phyloP scores from a whole-genome alignment of 2,113 vertebrate genomes.

The Galemys pyrenaicus region DNA sequence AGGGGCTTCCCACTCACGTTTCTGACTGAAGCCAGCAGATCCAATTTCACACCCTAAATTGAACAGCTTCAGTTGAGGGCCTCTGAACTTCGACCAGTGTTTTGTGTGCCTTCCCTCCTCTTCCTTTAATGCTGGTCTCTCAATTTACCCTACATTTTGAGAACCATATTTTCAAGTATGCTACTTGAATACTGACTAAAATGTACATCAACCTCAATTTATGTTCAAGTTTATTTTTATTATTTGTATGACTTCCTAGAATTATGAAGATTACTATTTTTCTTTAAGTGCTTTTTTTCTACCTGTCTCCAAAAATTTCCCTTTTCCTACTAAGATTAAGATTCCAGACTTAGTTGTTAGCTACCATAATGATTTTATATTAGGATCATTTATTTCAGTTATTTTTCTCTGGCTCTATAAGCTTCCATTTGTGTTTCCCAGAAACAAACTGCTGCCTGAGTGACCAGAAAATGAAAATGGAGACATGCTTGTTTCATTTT shows the following conservation, averaged over 20 bases:
- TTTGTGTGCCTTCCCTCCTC: background rate
- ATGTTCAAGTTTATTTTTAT: background rate
- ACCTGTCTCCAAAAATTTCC: background rate
- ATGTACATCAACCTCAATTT: background rate
- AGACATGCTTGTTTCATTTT: background rate
- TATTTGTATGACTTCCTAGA: background rate
- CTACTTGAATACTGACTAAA: background rate
- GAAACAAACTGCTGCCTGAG: background rate
- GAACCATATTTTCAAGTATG: background rate
- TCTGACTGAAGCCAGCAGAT: background rate
- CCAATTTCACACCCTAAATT: background rate
- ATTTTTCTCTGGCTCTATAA: background rate
- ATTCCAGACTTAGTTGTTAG: background rate
- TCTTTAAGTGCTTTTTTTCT: background rate
- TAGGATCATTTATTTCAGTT: background rate
- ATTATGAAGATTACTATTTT: background rate
- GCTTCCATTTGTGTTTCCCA: slow-evolving; percentile 48
- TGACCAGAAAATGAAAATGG: background rate
- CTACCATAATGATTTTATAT: background rate
- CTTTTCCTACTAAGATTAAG: background rate
- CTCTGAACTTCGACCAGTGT: background rate
- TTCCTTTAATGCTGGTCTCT: background rate
- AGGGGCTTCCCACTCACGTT: background rate
- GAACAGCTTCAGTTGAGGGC: background rate
- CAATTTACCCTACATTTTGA: background rate